A percentile compares a stretch with the other conserved stretches of the same genome.
Evolutionary conservation across 2,888 invertebrate species (phyloP).

Genomic region (Drosophila demipolita): DNA sequence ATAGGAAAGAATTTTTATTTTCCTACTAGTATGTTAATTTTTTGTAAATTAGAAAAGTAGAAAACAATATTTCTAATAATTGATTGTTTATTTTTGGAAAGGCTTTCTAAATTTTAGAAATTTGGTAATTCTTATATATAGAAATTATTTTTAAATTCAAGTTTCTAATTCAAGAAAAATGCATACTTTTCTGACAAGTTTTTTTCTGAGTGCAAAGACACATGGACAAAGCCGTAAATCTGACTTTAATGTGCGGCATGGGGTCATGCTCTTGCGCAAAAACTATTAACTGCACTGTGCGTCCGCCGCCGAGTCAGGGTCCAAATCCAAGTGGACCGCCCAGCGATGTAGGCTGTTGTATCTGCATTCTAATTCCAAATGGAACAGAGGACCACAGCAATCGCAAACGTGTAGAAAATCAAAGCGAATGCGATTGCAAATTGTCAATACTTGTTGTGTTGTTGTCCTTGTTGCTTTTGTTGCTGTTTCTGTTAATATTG

Average conservation of each 20-base stretch:
- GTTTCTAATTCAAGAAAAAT: not conserved
- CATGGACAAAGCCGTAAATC: slow-evolving; percentile 51
- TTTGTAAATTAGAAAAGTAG: not conserved
- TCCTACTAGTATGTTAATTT: not conserved
- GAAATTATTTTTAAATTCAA: not conserved
- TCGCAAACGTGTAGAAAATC: slow-evolving; percentile 73
- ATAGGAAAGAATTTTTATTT: not conserved
- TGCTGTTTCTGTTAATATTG: slow-evolving; percentile 9
- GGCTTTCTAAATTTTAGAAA: not conserved
- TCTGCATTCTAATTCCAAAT: slow-evolving; percentile 55
- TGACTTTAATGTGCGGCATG: slow-evolving; percentile 53
- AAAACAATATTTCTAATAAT: not conserved
- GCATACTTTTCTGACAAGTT: not conserved
- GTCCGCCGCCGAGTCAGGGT: not conserved
- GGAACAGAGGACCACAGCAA: slow-evolving; percentile 30
- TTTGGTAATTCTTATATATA: not conserved
- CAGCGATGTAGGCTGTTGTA: slow-evolving; percentile 17
- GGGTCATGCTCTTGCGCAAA: slow-evolving; percentile 41
- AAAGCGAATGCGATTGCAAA: slow-evolving; percentile 61
- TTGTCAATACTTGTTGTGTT: slow-evolving; percentile 42
- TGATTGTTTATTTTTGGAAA: not conserved
- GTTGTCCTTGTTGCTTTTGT: slow-evolving; percentile 3
- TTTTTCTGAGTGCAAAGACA: not conserved
- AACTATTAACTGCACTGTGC: slow-evolving; percentile 73
- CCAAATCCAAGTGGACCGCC: slow-evolving; percentile 25